Evolutionary conservation across 37 sponge, comb jelly and placozoan genomes (phyloP).

Genomic region (Crambe crambe): DNA sequence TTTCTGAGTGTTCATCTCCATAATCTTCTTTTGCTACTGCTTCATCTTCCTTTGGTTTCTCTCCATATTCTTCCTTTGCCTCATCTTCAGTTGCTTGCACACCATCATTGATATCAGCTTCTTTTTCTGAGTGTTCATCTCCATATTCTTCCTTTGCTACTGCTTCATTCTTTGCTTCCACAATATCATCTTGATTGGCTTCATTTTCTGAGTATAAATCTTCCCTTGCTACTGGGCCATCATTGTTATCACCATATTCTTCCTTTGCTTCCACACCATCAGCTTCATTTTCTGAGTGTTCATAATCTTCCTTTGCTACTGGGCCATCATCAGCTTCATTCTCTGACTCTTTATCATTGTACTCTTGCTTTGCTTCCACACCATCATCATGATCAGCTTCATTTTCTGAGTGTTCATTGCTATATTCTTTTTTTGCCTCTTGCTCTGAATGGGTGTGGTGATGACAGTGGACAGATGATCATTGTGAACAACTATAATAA

Average conservation of each 20-base stretch:
- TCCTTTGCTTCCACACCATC: background rate
- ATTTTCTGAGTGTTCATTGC: too few species aligned
- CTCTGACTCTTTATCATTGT: background rate
- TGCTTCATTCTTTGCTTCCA: background rate
- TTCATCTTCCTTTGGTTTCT: background rate
- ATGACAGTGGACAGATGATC: too few species aligned
- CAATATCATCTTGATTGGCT: background rate
- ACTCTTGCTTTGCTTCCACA: background rate
- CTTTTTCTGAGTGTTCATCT: too few species aligned
- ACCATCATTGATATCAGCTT: background rate
- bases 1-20: background rate
- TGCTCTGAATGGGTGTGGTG: too few species aligned
- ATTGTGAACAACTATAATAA: too few species aligned
- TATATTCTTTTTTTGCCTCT: too few species aligned
- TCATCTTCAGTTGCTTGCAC: background rate
- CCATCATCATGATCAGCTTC: background rate
- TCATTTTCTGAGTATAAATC: background rate
- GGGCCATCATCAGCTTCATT: background rate
- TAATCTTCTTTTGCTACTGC: background rate
- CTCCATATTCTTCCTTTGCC: background rate
- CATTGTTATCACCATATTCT: background rate
- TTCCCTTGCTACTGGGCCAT: too few species aligned
- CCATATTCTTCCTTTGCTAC: background rate
- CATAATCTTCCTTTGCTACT: background rate
- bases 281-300: background rate